These are phyloP conservation scores for Drosophila silvestris DNA, from an alignment of 2,888 invertebrate species.

Conservation along the genomic window DNA sequence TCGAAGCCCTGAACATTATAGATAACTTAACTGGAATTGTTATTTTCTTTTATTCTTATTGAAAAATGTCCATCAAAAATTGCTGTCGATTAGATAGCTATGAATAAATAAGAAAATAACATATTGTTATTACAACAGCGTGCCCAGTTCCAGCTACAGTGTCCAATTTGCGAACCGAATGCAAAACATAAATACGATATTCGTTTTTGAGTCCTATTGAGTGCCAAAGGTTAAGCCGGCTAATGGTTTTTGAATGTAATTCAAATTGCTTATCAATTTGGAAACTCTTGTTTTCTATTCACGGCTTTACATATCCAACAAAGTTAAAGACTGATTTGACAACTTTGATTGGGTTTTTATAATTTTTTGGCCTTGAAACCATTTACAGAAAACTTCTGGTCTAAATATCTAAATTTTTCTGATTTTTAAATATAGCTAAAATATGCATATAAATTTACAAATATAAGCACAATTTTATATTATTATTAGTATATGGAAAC, in stretches of 20 bases:
- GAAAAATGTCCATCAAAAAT: not conserved
- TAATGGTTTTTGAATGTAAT: not conserved
- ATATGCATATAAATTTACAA: not conserved
- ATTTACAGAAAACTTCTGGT: not conserved
- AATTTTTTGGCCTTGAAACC: not conserved
- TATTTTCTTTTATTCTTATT: not conserved
- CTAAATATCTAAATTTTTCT: not conserved
- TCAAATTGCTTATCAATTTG: not conserved
- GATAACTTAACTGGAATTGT: not conserved
- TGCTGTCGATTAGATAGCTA: slow-evolving; percentile 7
- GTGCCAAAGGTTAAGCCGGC: not conserved
- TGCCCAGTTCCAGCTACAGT: not conserved
- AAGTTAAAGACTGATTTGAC: not conserved
- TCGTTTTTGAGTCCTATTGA: not conserved
- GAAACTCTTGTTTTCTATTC: too few relatives aligned
- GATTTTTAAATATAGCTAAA: not conserved
- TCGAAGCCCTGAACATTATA: not conserved
- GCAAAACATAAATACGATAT: too few relatives aligned
- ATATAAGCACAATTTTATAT: not conserved
- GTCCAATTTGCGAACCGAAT: too few relatives aligned
- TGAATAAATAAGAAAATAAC: not conserved
- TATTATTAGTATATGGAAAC: not conserved
- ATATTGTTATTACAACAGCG: not conserved
- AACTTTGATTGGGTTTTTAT: not conserved
- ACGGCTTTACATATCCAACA: not conserved